Evolutionary conservation across 2,888 invertebrate species (phyloP).

Genomic region (Fragum fragum): DNA sequence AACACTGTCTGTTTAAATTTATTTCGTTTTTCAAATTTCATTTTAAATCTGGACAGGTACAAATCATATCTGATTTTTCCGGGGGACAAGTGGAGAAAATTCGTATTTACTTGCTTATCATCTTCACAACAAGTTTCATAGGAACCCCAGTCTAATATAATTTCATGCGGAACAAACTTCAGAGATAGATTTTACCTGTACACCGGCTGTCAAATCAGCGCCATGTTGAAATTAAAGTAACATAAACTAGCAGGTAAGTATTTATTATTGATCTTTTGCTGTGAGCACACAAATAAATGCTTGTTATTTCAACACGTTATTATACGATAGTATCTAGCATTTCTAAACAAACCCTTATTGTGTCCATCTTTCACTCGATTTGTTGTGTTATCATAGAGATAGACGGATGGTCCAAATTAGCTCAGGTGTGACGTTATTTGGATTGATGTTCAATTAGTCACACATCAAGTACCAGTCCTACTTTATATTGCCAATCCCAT

Average conservation of each 20-base stretch:
- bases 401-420: background rate
- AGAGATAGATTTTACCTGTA: conserved; percentile 42
- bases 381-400: background rate
- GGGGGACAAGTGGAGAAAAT: too few relatives aligned
- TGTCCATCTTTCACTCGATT: background rate
- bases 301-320: background rate
- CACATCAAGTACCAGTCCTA: background rate
- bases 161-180: background rate
- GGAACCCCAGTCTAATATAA: too few relatives aligned
- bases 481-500: background rate
- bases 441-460: conserved; percentile 9
- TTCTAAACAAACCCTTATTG: background rate
- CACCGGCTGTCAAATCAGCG: conserved; percentile 60
- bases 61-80: too few relatives aligned
- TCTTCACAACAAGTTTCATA: too few relatives aligned
- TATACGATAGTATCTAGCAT: background rate
- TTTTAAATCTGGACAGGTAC: too few relatives aligned
- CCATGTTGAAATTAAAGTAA: conserved; percentile 43
- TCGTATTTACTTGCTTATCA: too few relatives aligned
- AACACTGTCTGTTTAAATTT: too few relatives aligned
- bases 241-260: conserved; percentile 20
- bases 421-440: conserved; percentile 10
- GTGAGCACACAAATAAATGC: background rate
- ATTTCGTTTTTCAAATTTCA: too few relatives aligned
- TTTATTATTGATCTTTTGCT: background rate